Evolutionary conservation across 2,113 vertebrate genomes (phyloP), one percentile per base, ranked within the genome.

Genomic region (Phaethon lepturus): DNA sequence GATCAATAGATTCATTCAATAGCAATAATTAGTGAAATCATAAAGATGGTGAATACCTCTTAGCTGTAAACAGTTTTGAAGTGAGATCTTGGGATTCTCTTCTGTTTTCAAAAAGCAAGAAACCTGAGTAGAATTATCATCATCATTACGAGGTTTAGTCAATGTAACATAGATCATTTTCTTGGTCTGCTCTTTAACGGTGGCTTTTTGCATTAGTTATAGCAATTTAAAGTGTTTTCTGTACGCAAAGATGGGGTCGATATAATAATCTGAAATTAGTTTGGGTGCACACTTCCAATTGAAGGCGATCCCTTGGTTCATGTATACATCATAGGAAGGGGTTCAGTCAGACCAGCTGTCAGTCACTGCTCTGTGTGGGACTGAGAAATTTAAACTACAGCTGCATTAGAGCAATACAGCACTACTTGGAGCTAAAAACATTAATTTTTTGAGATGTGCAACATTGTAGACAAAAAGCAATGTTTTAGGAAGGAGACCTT

Each of bases 11-110:
- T 55, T 75, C 73, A 91, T 94, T 97, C 91, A 94, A 58, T 93
- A 96, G 83, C 89, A 77, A 88, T 97, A 94, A 98, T 97, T 96
- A 96, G 80, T 97, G 73, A 93, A 96, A 95, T 94, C 84, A 72
- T 91, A 93, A 82, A 76, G 60, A 90, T 73, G 89, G 52, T 56
- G 91, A 81, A 87, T 89, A 90, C 77, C 88, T 97, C 89, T 95
- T 86, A 84, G 92, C 87, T 93, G 73, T 82, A 92, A 97, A 85
- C 64, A 95, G 63, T 28, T 67, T 62, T 59, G 69, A 80, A 56
- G 66, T 66, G 67, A 71, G 45, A 58, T 84, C 79, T 52, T 63
- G 58, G n/a, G 28, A 67, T 5, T 26, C 18, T 55, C n/a, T 47
- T 25, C 20, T 42, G 45, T 35, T 23, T 29, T 62, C 35, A 52